These are phyloP conservation scores for Telenomus remus DNA, from an alignment of 1,140 invertebrate genomes.

Conservation along the genomic window DNA sequence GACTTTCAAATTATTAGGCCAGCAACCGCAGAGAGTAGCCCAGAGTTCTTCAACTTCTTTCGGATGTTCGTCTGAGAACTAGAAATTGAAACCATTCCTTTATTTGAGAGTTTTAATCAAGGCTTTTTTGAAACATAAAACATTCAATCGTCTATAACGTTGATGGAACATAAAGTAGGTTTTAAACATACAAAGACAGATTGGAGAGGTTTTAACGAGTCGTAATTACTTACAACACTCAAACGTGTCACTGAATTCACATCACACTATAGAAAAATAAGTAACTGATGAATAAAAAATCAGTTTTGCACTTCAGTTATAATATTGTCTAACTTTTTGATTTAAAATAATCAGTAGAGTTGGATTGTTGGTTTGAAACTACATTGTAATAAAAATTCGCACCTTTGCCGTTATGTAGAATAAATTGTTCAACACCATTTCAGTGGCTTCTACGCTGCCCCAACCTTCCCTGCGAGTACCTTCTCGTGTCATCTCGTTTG, in stretches of 20 bases:
- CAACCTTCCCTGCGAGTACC: constrained; percentile 90
- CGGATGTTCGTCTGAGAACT: constrained; percentile 96
- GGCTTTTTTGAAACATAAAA: neutral
- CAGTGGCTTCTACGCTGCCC: constrained; percentile 98
- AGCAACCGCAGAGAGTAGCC: constrained; percentile 95
- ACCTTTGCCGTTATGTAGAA: constrained; percentile 98
- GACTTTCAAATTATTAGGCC: constrained; percentile 97
- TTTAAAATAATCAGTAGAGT: neutral
- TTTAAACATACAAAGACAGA: constrained; percentile 4
- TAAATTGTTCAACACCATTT: constrained; percentile 99
- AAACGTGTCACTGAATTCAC: constrained; percentile 47
- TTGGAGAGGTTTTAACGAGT: constrained; percentile 14
- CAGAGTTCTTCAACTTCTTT: constrained; percentile 97
- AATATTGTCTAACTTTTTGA: neutral
- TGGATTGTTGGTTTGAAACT: neutral
- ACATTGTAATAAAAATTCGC: constrained; percentile 44
- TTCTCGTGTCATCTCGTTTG: constrained; percentile 79
- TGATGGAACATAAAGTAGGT: neutral
- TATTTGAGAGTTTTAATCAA: neutral
- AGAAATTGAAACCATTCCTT: constrained; percentile 19
- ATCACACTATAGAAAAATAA: constrained; percentile 53
- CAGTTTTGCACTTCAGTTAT: too few relatives aligned
- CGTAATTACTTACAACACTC: constrained; percentile 48
- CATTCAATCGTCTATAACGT: neutral
- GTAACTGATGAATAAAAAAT: neutral